A percentile compares a stretch with the other conserved stretches of the same genome.
Conservation (phyloP, 1,140 invertebrate genomes). For the Radopholus similis region DNA sequence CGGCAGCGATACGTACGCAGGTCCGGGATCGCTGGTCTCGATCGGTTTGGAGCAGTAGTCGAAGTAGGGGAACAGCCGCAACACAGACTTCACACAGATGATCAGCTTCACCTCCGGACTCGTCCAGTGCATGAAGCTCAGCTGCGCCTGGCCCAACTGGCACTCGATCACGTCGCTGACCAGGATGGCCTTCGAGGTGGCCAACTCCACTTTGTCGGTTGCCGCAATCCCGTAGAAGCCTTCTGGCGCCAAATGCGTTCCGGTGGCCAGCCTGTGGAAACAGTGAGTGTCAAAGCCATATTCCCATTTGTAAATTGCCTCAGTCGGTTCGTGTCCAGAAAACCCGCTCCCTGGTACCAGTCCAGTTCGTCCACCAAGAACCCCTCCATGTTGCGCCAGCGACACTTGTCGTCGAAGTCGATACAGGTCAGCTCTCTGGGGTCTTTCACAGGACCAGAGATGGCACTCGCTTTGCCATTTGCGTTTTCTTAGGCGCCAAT, state of each 20-base stretch:
- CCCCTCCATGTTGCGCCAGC: conserved; percentile 58
- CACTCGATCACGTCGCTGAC: conserved; percentile 57
- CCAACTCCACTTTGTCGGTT: conserved; percentile 47
- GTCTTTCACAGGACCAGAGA: neutral
- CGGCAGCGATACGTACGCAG: conserved; percentile 46
- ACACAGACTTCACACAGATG: conserved; percentile 47
- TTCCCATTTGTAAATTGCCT: neutral
- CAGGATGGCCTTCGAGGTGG: conserved; percentile 51
- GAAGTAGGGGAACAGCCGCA: conserved; percentile 46
- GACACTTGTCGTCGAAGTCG: conserved; percentile 54
- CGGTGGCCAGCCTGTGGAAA: conserved; percentile 43
- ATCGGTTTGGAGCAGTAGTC: conserved; percentile 52
- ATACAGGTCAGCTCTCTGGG: conserved; percentile 36
- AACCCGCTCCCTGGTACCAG: conserved; percentile 53
- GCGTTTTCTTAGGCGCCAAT: no score
- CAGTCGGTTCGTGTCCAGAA: conserved; percentile 47
- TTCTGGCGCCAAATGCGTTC: conserved; percentile 49
- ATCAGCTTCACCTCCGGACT: conserved; percentile 14
- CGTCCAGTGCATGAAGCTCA: conserved; percentile 47
- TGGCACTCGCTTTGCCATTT: neutral
- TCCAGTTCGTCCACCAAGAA: conserved; percentile 57
- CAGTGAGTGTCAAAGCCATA: neutral
- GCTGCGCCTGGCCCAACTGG: conserved; percentile 48
- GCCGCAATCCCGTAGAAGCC: conserved; percentile 54
- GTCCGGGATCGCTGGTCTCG: conserved; percentile 53